These are phyloP conservation scores for Lasioglossum albipes DNA, from an alignment of 1,140 invertebrate species.

Conservation along the genomic window DNA sequence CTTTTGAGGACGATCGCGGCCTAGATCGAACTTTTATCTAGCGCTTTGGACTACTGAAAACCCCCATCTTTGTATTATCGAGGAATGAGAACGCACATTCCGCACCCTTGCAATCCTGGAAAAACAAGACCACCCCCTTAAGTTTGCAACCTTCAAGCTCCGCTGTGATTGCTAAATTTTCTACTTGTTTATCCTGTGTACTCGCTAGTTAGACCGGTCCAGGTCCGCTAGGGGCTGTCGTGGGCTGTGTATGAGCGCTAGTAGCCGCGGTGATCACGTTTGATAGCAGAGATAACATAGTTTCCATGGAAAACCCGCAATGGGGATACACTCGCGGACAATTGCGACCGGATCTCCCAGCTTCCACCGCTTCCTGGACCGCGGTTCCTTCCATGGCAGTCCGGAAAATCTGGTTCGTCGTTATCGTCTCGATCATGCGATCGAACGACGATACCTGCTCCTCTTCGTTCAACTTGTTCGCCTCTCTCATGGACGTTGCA, in stretches of 20 bases:
- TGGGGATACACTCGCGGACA: conserved; percentile 72
- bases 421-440: conserved; percentile 83
- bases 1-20: no score
- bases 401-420: conserved; percentile 86
- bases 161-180: no score
- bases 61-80: no score
- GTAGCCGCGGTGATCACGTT: conserved; percentile 61
- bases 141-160: no score
- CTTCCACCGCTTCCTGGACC: conserved; percentile 87
- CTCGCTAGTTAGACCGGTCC: conserved; percentile 25
- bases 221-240: conserved; percentile 51
- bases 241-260: conserved; percentile 22
- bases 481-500: conserved; percentile 65
- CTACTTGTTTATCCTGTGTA: no score
- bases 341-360: conserved; percentile 78
- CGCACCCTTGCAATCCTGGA: no score
- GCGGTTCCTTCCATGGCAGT: conserved; percentile 88
- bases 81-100: no score
- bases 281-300: conserved; percentile 69
- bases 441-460: conserved; percentile 85
- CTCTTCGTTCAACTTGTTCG: conserved; percentile 81
- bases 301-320: conserved; percentile 76
- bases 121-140: no score
- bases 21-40: no score
- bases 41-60: no score